Conservation (phyloP, 2,113 vertebrate species). For the Pogona vitticeps region DNA sequence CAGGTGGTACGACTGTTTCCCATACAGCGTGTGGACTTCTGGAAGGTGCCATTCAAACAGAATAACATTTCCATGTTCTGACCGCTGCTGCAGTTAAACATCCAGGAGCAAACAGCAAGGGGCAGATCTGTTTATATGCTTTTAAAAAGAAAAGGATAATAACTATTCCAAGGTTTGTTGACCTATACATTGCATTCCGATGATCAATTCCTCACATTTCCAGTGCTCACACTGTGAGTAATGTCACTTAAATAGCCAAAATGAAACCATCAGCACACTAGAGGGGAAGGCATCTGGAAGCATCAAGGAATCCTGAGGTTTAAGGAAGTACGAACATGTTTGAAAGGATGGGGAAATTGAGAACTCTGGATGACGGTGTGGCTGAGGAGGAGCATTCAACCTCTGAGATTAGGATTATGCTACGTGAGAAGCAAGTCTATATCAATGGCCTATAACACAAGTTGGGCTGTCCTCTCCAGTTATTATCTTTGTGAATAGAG, state of each 20-base stretch:
- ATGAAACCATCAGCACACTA: background rate
- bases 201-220: background rate
- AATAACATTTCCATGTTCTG: background rate
- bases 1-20: too few relatives aligned
- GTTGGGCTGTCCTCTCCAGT: background rate
- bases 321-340: background rate
- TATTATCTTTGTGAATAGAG: background rate
- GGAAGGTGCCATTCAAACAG: too few relatives aligned
- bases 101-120: background rate
- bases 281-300: background rate
- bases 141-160: background rate
- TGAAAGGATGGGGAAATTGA: background rate
- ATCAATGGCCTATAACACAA: background rate
- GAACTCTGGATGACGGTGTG: background rate
- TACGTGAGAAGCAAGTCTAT: background rate
- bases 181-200: background rate
- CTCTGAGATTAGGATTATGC: background rate
- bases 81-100: background rate
- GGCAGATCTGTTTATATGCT: background rate
- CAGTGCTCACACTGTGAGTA: background rate
- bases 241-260: background rate
- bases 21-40: too few relatives aligned
- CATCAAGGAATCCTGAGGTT: background rate
- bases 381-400: too few relatives aligned
- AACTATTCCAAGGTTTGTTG: background rate